Evolutionary conservation across 1,140 invertebrate genomes (phyloP).

Genomic region (Daktulosphaira vitifoliae): DNA sequence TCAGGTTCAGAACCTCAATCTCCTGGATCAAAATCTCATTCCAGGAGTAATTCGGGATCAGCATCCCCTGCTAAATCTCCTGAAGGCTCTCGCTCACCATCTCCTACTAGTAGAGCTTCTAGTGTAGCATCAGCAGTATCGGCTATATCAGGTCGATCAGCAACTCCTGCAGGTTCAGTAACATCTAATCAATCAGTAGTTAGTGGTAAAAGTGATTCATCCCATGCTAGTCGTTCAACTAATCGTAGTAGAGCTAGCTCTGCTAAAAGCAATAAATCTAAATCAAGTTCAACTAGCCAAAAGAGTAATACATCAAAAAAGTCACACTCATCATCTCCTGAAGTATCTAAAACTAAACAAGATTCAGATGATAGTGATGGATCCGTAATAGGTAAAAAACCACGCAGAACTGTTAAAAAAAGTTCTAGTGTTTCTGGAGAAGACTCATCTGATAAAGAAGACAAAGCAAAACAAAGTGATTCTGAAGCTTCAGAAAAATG

Average conservation of each 20-base stretch:
- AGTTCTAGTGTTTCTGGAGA: slow-evolving; percentile 25
- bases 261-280: slow-evolving; percentile 23
- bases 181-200: slow-evolving; percentile 13
- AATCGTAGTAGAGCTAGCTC: slow-evolving; percentile 18
- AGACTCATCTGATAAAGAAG: slow-evolving; percentile 43
- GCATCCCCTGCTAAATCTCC: slow-evolving; percentile 40
- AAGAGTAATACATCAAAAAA: slow-evolving; percentile 12
- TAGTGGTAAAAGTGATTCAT: slow-evolving; percentile 18
- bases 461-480: slow-evolving; percentile 42
- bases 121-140: slow-evolving; percentile 43
- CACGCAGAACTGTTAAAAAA: slow-evolving; percentile 11
- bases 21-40: slow-evolving; percentile 12
- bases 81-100: slow-evolving; percentile 40
- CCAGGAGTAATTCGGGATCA: slow-evolving; percentile 36
- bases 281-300: slow-evolving; percentile 12
- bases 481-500: slow-evolving; percentile 40
- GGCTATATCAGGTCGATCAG: slow-evolving; percentile 36
- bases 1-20: slow-evolving; percentile 18
- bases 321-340: slow-evolving; percentile 10
- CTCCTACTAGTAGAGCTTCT: slow-evolving; percentile 38
- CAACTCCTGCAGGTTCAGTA: slow-evolving; percentile 31
- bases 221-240: slow-evolving; percentile 11
- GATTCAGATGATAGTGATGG: neutral
- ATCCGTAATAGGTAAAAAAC: slow-evolving; percentile 37
- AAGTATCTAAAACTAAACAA: neutral